Evolutionary conservation across 2,888 invertebrate species (phyloP).

Genomic region (Augochlorella aurata): DNA sequence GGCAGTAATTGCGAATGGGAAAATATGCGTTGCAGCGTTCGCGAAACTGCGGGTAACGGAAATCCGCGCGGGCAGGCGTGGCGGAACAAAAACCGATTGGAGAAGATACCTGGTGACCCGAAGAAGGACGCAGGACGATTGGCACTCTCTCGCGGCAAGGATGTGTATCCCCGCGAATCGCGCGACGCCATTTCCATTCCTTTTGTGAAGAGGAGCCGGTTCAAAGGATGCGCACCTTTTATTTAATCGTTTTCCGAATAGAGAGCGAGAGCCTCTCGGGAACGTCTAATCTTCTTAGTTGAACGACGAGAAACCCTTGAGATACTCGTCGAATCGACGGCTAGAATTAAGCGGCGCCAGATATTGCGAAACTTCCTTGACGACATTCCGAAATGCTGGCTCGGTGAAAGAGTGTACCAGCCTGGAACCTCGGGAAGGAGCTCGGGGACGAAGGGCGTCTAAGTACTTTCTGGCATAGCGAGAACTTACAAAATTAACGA

Average conservation of each 20-base stretch:
- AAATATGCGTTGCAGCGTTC: background rate
- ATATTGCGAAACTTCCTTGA: constrained; percentile 51
- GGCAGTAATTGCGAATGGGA: constrained; percentile 6
- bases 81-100: background rate
- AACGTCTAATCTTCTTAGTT: constrained; percentile 42
- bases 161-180: background rate
- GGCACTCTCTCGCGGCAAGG: background rate
- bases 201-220: background rate
- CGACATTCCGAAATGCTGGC: constrained; percentile 28
- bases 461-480: constrained; percentile 22
- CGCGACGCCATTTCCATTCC: constrained; percentile 10
- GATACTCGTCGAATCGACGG: constrained; percentile 37
- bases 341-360: constrained; percentile 47
- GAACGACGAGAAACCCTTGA: constrained; percentile 3
- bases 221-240: background rate
- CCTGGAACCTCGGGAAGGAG: background rate
- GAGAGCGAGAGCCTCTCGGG: background rate
- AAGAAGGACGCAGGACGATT: background rate
- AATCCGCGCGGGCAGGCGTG: too few relatives aligned
- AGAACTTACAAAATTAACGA: constrained; percentile 42
- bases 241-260: constrained; percentile 5
- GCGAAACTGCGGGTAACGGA: background rate
- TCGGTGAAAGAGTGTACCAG: constrained; percentile 36
- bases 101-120: background rate
- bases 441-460: constrained; percentile 5